phyloP scores from a whole-genome alignment of 2,797 vertebrate genomes.

The Brachyalestes nurse region DNA sequence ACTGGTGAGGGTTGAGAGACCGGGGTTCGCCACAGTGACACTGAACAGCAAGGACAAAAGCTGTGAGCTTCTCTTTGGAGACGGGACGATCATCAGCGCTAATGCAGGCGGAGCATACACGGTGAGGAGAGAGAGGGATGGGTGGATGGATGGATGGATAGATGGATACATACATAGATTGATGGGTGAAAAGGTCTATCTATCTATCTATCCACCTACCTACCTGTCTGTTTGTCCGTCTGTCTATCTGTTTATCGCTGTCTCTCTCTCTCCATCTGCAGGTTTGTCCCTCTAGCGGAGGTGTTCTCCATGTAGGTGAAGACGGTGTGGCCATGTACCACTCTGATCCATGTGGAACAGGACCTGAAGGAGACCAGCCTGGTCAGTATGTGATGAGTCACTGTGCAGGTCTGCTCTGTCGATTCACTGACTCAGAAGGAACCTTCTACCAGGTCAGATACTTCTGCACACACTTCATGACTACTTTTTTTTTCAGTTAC shows the following conservation, averaged over 20 bases:
- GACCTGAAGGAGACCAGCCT: slow-evolving; percentile 57
- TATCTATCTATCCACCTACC: neutral
- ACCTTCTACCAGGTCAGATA: slow-evolving; percentile 87
- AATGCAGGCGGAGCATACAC: slow-evolving; percentile 82
- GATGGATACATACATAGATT: neutral
- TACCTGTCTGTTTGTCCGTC: neutral
- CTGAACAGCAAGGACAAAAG: slow-evolving; percentile 80
- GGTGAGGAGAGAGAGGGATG: slow-evolving; percentile 70
- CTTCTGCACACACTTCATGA: neutral
- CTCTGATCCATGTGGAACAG: slow-evolving; percentile 52
- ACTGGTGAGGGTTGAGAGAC: slow-evolving; percentile 82
- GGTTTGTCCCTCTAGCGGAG: slow-evolving; percentile 80
- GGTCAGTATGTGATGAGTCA: slow-evolving; percentile 88
- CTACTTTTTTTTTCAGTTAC: too few relatives aligned
- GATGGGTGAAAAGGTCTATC: neutral
- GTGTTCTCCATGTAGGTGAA: slow-evolving; percentile 81
- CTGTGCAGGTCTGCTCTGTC: slow-evolving; percentile 76
- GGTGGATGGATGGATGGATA: neutral
- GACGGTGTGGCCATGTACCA: slow-evolving; percentile 83
- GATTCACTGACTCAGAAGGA: slow-evolving; percentile 82
- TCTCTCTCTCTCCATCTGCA: slow-evolving; percentile 58
- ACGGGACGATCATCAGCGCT: slow-evolving; percentile 85
- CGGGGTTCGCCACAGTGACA: slow-evolving; percentile 82
- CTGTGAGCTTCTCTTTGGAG: slow-evolving; percentile 81
- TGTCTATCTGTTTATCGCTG: neutral